Percentiles rank a stretch among this genome's conserved stretches.
phyloP scores from a whole-genome alignment of 2,888 invertebrate genomes.

The Thymelicus sylvestris region DNA sequence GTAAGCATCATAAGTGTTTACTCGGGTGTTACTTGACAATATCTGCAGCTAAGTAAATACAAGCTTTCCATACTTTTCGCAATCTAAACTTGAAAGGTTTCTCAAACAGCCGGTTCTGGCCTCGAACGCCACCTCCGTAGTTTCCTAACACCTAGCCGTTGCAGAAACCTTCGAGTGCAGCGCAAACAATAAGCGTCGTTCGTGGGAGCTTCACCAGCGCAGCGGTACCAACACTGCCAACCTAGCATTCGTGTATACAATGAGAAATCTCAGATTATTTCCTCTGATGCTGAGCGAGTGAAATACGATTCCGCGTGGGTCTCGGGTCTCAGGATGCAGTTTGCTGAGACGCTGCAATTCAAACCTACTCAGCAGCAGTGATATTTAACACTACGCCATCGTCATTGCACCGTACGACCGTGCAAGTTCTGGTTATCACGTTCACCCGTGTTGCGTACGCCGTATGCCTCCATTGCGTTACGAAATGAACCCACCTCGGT shows the following conservation, averaged over 20 bases:
- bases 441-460: slow-evolving; percentile 46
- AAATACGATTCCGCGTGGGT: slow-evolving; percentile 63
- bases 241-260: slow-evolving; percentile 62
- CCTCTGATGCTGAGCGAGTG: slow-evolving; percentile 68
- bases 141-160: slow-evolving; percentile 76
- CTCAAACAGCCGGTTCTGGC: slow-evolving; percentile 73
- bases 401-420: slow-evolving; percentile 18
- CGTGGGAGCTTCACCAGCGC: slow-evolving; percentile 69
- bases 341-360: slow-evolving; percentile 46
- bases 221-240: slow-evolving; percentile 51
- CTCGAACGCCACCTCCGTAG: slow-evolving; percentile 64
- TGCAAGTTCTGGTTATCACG: slow-evolving; percentile 42
- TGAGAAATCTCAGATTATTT: slow-evolving; percentile 68
- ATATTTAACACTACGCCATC: slow-evolving; percentile 35
- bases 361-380: slow-evolving; percentile 40
- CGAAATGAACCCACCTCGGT: slow-evolving; percentile 49
- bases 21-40: slow-evolving; percentile 46
- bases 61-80: slow-evolving; percentile 78
- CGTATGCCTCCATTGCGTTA: slow-evolving; percentile 50
- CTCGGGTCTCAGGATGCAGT: slow-evolving; percentile 48
- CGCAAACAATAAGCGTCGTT: slow-evolving; percentile 75
- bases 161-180: slow-evolving; percentile 79
- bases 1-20: slow-evolving; percentile 44
- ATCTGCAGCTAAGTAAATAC: slow-evolving; percentile 48
- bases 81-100: slow-evolving; percentile 74